A percentile compares a stretch with the other conserved stretches of the same genome.
These are phyloP conservation scores for Sialis lutaria DNA, from an alignment of 2,888 invertebrate genomes.

Conservation along the genomic window DNA sequence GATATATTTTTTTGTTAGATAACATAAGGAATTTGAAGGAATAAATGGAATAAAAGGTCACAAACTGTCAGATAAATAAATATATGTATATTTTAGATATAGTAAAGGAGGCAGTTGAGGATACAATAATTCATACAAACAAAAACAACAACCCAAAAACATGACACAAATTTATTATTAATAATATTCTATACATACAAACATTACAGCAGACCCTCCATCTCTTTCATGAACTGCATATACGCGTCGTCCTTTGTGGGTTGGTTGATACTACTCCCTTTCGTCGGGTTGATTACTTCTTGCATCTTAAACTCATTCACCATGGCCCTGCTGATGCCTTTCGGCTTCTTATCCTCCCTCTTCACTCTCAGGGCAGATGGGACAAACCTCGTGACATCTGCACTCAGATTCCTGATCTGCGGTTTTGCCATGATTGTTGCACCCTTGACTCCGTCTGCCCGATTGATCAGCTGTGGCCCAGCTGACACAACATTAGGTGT, in stretches of 20 bases:
- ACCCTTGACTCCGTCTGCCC: conserved; percentile 40
- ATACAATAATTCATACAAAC: too few species aligned
- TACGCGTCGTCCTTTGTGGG: conserved; percentile 94
- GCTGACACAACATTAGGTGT: conserved; percentile 61
- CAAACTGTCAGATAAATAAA: too few species aligned
- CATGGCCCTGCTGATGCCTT: conserved; percentile 33
- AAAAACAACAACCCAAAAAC: too few species aligned
- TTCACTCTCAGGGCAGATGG: conserved; percentile 87
- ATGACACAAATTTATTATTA: too few species aligned
- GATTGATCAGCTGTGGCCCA: conserved; percentile 63
- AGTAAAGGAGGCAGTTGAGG: too few species aligned
- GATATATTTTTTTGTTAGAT: too few species aligned
- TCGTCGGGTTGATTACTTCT: conserved; percentile 20
- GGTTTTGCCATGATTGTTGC: conserved; percentile 93
- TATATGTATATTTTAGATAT: too few species aligned
- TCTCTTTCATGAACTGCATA: conserved; percentile 96
- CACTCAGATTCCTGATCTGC: conserved; percentile 82
- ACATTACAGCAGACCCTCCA: conserved; percentile 73
- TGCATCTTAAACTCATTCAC: conserved; percentile 33
- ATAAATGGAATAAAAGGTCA: too few species aligned
- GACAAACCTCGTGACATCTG: conserved; percentile 89
- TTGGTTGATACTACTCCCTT: conserved; percentile 25
- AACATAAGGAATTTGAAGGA: too few species aligned
- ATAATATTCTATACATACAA: background rate
- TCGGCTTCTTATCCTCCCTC: conserved; percentile 57